phyloP scores from a whole-genome alignment of 2,888 invertebrate genomes.

The Ctena decussata region DNA sequence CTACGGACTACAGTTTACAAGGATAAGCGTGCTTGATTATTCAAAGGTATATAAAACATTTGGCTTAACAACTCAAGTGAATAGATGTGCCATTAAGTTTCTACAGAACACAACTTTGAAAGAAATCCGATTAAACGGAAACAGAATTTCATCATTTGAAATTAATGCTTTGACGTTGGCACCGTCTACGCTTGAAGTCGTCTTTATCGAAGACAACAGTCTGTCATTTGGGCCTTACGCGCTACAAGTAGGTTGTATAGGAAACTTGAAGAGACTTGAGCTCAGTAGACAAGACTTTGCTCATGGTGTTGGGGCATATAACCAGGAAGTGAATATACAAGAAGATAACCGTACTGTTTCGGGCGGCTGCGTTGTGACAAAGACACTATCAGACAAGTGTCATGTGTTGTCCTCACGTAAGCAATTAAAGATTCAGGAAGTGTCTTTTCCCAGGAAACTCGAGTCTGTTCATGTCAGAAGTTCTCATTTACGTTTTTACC shows the following conservation, averaged over 20 bases:
- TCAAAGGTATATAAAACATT: conserved; percentile 39
- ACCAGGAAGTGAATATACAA: neutral
- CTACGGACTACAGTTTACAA: conserved; percentile 50
- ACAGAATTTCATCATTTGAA: conserved; percentile 36
- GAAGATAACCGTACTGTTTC: neutral
- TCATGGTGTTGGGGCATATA: conserved; percentile 9
- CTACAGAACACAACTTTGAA: conserved; percentile 41
- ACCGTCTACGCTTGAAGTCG: conserved; percentile 21
- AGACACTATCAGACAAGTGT: neutral
- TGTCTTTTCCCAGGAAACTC: no score
- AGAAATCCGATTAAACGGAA: conserved; percentile 29
- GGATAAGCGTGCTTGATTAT: conserved; percentile 31
- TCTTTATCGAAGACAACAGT: conserved; percentile 33
- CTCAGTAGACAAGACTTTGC: conserved; percentile 10
- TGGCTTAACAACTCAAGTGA: conserved; percentile 31
- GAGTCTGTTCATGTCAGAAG: no score
- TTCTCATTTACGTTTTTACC: neutral
- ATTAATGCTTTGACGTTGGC: conserved; percentile 18
- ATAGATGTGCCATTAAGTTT: conserved; percentile 34
- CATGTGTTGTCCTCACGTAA: neutral
- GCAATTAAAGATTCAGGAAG: neutral
- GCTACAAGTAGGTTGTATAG: conserved; percentile 29
- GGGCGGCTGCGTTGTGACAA: neutral
- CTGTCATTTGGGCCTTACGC: conserved; percentile 51
- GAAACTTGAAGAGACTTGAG: neutral